Base-by-base conservation (phyloP, 2,797 vertebrate genomes). In the Anableps anableps region DNA sequence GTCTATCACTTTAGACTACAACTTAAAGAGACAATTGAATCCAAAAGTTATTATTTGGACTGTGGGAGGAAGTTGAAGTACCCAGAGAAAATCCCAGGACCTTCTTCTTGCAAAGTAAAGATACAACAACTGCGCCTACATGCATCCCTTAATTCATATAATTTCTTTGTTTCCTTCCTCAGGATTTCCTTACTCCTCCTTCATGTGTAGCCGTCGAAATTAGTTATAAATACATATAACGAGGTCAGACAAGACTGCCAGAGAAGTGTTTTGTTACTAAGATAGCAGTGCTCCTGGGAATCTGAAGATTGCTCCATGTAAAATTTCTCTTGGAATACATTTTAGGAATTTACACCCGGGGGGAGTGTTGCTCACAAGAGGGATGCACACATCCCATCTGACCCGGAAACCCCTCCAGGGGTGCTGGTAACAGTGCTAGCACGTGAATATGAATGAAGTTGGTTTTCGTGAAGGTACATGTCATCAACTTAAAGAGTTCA, bases 401-500 rank as follows among this genome's bases (percentile, higher is more conserved):
- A 86, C 70, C 72, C 81, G 82, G 53, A 88, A 85, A 77, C 50
- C 50, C 68, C 74, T 77, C 71, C 3, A 36, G 68, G 84, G 79
- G 72, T 62, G 55, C 26, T 29, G 38, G 45, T 64, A 23, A 77
- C 50, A 8, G 13, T 34, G 10, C 48, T n/a, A 34, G 29, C 5
- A 0, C 14, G n/a, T 50, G 38, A 78, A 80, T 83, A 76, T 79
- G 36, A 81, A 77, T 70, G 74, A 78, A 55, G 74, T 87, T 36
- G 80, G 74, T 68, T 60, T 55, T 64, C 80, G 77, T 75, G 76
- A 78, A 84, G 81, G 74, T 78, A 83, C 85, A 85, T 86, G 85
- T 83, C 83, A 77, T 76, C 13, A 11, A 50, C 53, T 78, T 38
- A 74, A 47, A 85, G 72, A 84, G 72, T 88, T 90, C 79, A 92